phyloP scores from a whole-genome alignment of 2,113 vertebrate species.

The Mirza zaza region DNA sequence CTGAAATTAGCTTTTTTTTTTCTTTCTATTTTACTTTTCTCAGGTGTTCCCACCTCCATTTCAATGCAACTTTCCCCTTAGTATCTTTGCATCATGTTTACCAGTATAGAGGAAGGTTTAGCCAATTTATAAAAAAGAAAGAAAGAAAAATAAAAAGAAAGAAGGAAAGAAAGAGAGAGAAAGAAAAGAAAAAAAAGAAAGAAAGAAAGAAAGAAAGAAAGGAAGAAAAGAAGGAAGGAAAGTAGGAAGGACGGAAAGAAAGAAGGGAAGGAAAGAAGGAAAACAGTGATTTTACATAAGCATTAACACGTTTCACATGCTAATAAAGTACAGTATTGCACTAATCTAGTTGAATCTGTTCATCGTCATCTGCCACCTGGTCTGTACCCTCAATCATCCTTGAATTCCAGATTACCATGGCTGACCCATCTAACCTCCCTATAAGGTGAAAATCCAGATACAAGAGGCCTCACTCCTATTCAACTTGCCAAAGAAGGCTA shows the following conservation, averaged over 20 bases:
- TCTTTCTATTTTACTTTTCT: background rate
- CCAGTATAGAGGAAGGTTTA: background rate
- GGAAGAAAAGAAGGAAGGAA: too few species aligned
- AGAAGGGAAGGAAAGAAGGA: background rate
- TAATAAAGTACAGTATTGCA: background rate
- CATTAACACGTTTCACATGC: background rate
- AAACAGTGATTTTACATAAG: background rate
- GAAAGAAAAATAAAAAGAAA: background rate
- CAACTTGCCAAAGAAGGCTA: background rate
- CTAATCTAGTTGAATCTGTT: background rate
- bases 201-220: background rate
- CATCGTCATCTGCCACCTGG: background rate
- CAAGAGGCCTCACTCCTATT: background rate
- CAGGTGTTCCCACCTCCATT: background rate
- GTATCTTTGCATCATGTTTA: background rate
- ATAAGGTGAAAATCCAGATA: background rate
- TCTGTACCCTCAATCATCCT: background rate
- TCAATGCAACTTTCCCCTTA: background rate
- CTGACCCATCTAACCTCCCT: background rate
- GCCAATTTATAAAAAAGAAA: background rate
- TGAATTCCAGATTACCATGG: background rate
- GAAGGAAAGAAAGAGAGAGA: too few species aligned
- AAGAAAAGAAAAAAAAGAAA: background rate
- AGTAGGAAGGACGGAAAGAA: background rate
- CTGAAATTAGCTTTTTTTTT: background rate